These are phyloP conservation scores for Rhyacophila brunnea DNA, from an alignment of 1,140 invertebrate genomes.

Conservation along the genomic window DNA sequence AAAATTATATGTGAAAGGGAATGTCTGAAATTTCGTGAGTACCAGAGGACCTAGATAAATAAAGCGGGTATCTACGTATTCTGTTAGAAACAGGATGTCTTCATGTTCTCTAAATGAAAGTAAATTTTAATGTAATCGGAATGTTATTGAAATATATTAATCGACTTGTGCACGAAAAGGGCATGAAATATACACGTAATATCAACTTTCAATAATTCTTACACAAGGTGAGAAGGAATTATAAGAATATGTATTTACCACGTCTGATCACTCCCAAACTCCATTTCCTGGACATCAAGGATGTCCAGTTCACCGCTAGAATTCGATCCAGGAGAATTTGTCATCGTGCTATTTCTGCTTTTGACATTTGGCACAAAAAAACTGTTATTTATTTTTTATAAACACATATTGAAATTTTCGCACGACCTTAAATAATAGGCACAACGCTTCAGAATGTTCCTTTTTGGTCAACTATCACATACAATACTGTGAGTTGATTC, in stretches of 20 bases:
- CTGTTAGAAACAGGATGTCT: too few species aligned
- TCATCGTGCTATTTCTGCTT: conserved; percentile 27
- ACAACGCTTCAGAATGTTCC: background rate
- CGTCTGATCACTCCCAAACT: conserved; percentile 22
- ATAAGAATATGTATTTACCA: conserved; percentile 13
- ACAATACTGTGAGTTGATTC: background rate
- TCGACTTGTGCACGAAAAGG: too few species aligned
- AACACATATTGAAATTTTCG: conserved; percentile 23
- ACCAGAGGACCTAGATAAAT: too few species aligned
- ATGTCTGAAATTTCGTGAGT: too few species aligned
- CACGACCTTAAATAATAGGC: conserved; percentile 5
- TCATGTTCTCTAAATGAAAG: too few species aligned
- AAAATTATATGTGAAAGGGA: too few species aligned
- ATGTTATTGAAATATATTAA: too few species aligned
- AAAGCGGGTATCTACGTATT: too few species aligned
- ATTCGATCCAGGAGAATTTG: conserved; percentile 19
- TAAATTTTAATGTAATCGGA: too few species aligned
- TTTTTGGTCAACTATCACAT: conserved; percentile 2
- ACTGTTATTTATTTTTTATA: conserved; percentile 18
- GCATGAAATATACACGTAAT: too few species aligned
- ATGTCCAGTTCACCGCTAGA: conserved; percentile 21
- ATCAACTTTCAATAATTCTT: too few species aligned
- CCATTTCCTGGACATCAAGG: conserved; percentile 23
- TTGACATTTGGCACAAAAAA: conserved; percentile 32
- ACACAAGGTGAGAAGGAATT: too few species aligned